Conservation (phyloP, 2,888 invertebrate species). For the Plutella xylostella region DNA sequence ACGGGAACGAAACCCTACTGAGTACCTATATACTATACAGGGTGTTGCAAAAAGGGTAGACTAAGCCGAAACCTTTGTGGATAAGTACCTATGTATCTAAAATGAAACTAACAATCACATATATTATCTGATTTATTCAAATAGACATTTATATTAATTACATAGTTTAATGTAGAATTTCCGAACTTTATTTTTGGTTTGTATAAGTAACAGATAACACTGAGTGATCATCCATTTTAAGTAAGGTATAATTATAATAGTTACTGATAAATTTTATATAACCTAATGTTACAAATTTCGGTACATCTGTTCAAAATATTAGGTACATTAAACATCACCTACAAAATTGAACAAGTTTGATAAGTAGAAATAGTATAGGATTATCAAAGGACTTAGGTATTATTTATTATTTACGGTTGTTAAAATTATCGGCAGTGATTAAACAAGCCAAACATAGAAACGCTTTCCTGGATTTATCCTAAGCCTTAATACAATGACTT, state of each 20-base stretch:
- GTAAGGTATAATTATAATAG: slow-evolving; percentile 33
- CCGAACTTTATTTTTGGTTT: slow-evolving; percentile 64
- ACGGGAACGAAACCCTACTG: too few species aligned
- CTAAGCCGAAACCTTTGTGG: too few species aligned
- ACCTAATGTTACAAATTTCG: slow-evolving; percentile 53
- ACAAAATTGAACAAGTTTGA: slow-evolving; percentile 66
- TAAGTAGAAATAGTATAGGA: slow-evolving; percentile 57
- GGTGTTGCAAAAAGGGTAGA: too few species aligned
- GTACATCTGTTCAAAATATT: slow-evolving; percentile 60
- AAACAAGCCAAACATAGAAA: slow-evolving; percentile 41
- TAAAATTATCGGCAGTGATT: slow-evolving; percentile 65
- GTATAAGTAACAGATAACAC: slow-evolving; percentile 46
- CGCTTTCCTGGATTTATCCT: not conserved
- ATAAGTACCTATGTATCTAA: too few species aligned
- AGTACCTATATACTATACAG: too few species aligned
- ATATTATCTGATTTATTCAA: slow-evolving; percentile 65
- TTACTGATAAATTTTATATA: slow-evolving; percentile 13
- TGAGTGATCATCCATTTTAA: slow-evolving; percentile 58
- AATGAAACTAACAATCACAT: slow-evolving; percentile 54
- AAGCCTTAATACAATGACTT: not conserved
- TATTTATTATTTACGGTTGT: slow-evolving; percentile 39
- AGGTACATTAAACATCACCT: slow-evolving; percentile 64
- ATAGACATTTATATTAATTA: slow-evolving; percentile 64
- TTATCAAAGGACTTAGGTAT: slow-evolving; percentile 58
- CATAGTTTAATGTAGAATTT: slow-evolving; percentile 58